These are phyloP conservation scores for Orchestia grillus DNA, from an alignment of 1,140 invertebrate genomes.

Conservation along the genomic window DNA sequence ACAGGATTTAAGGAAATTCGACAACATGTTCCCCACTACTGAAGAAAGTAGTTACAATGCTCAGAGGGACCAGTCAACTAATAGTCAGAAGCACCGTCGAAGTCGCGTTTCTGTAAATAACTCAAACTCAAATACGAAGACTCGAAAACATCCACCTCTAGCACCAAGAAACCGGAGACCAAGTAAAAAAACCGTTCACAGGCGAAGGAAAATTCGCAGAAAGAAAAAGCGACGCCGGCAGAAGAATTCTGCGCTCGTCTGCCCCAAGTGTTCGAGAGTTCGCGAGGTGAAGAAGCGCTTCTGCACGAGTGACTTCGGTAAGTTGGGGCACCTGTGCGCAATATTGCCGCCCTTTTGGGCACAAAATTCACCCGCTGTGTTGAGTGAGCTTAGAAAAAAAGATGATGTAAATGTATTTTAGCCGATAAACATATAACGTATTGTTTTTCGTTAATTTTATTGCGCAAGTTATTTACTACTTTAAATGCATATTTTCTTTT, in stretches of 20 bases:
- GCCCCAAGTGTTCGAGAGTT: constrained; percentile 49
- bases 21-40: not conserved
- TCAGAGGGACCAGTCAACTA: not conserved
- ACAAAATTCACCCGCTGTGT: not conserved
- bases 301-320: constrained; percentile 61
- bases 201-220: constrained; percentile 57
- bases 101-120: constrained; percentile 24
- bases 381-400: not conserved
- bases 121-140: not conserved
- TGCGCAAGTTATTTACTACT: not conserved
- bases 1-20: not conserved
- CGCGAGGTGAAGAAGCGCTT: constrained; percentile 58
- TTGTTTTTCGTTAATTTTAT: not conserved
- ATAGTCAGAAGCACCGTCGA: not conserved
- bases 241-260: constrained; percentile 41
- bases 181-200: constrained; percentile 30
- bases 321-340: constrained; percentile 19
- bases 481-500: not conserved
- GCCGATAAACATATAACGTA: not conserved
- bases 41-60: not conserved
- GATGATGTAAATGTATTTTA: not conserved
- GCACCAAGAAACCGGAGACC: constrained; percentile 8
- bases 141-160: not conserved
- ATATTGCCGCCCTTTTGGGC: not conserved
- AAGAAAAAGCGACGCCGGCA: constrained; percentile 55